These are phyloP conservation scores for Rhaphigaster nebulosa DNA, from an alignment of 2,888 invertebrate genomes.

Conservation along the genomic window DNA sequence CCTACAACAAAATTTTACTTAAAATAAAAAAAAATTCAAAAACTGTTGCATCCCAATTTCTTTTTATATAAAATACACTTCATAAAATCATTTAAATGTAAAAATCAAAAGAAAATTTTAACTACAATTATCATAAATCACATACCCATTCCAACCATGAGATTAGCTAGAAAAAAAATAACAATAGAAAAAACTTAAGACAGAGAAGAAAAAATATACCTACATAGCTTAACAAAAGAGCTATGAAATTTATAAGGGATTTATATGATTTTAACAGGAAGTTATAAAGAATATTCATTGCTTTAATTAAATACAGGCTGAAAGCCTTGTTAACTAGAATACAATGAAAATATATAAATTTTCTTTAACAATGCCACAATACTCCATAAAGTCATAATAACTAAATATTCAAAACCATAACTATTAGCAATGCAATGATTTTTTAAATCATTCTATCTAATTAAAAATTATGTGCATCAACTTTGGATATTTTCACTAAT, in stretches of 20 bases:
- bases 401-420: not conserved
- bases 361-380: not conserved
- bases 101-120: not conserved
- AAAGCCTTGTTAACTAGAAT: not conserved
- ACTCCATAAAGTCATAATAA: not conserved
- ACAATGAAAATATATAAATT: not conserved
- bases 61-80: not conserved
- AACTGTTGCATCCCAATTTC: not conserved
- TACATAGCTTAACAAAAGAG: not conserved
- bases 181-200: not conserved
- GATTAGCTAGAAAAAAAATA: conserved; percentile 77
- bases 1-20: not conserved
- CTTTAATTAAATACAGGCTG: not conserved
- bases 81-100: not conserved
- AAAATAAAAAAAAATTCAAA: not conserved
- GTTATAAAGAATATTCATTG: not conserved
- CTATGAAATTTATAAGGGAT: not conserved
- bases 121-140: conserved; percentile 63
- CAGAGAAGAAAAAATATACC: not conserved
- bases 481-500: too few relatives aligned
- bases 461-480: not conserved
- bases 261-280: not conserved
- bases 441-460: not conserved
- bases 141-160: conserved; percentile 93
- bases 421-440: not conserved